Conservation (phyloP, 2,888 invertebrate species). For the Drepana falcataria region DNA sequence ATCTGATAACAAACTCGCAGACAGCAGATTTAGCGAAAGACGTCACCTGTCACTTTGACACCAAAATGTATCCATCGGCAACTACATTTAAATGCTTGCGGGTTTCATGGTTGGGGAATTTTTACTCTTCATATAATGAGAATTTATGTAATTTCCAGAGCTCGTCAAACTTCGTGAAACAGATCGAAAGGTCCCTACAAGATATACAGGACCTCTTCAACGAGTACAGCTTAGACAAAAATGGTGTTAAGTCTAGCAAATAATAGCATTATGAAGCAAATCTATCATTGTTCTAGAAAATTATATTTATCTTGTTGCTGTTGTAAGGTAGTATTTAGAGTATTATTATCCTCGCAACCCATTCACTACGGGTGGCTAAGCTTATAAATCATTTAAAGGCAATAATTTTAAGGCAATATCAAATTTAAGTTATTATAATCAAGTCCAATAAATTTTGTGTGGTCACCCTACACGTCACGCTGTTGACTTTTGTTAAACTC, state of each 20-base stretch:
- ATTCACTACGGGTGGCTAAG: not conserved
- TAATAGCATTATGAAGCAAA: slow-evolving; percentile 17
- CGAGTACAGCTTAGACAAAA: slow-evolving; percentile 74
- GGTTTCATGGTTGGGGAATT: slow-evolving; percentile 2
- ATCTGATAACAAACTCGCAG: no score
- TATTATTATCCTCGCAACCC: not conserved
- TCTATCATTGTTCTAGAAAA: slow-evolving; percentile 20
- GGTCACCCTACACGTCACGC: no score
- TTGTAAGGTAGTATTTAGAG: slow-evolving; percentile 29
- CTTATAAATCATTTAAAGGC: no score
- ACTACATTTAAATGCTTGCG: slow-evolving; percentile 3
- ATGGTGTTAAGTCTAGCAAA: slow-evolving; percentile 37
- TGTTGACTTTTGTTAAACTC: no score
- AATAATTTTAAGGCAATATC: no score
- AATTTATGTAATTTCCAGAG: slow-evolving; percentile 76
- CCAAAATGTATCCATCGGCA: no score
- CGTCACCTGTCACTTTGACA: no score
- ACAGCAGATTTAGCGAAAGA: no score
- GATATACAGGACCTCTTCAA: slow-evolving; percentile 85
- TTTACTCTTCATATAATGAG: not conserved
- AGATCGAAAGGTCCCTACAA: slow-evolving; percentile 84
- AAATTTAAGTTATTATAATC: no score
- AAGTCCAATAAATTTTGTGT: no score
- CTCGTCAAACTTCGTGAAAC: slow-evolving; percentile 86
- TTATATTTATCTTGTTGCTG: slow-evolving; percentile 26